Evolutionary conservation across 2,113 vertebrate species (phyloP), one percentile per base, ranked within the genome.

Genomic region (Leptobrachium ailaonicum): DNA sequence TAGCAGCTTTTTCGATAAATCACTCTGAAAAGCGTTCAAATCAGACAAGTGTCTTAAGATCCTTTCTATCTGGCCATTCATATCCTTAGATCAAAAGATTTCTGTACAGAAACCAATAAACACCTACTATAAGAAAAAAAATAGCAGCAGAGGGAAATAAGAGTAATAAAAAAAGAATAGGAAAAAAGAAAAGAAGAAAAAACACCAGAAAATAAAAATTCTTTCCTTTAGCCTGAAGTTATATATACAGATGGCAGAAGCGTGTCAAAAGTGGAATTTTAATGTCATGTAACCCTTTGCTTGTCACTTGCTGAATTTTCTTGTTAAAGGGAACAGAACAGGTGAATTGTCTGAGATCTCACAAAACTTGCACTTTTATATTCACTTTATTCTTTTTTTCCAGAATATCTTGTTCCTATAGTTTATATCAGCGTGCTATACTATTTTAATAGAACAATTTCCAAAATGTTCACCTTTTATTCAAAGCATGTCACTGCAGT

Each of bases 1-100:
- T 88, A 86, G 66, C 70, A 90, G 64, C 54, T 60, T 60, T 60
- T 83, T 85, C 86, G 86, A 92, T 92, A 93, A 92, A 93, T 93
- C 91, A 92, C 87, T 76, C 79, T 84, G 82, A 88, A 89, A 88
- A 85, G 77, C 82, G 75, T 84, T 89, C 87, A 86, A 79, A 88
- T 88, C 87, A 87, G 89, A 91, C 85, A 88, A 88, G 83, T 3
- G 1, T 76, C 89, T 87, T 83, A 87, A 89, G 89, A 92, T 63
- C 74, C 79, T 69, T 89, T 85, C 85, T 2, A 84, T 74, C 77
- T 86, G 88, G 85, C 89, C 83, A 82, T 86, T 82, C 82, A 83
- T 86, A 89, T 85, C 84, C 88, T 83, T 71, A 71, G 87, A 91
- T 91, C 89, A 92, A 92, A 32, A 92, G 86, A 84, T 64, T 78